Base-by-base conservation (phyloP, 30 jellyfish, hydroid and myxozoan genomes). In the Mastigias papua region DNA sequence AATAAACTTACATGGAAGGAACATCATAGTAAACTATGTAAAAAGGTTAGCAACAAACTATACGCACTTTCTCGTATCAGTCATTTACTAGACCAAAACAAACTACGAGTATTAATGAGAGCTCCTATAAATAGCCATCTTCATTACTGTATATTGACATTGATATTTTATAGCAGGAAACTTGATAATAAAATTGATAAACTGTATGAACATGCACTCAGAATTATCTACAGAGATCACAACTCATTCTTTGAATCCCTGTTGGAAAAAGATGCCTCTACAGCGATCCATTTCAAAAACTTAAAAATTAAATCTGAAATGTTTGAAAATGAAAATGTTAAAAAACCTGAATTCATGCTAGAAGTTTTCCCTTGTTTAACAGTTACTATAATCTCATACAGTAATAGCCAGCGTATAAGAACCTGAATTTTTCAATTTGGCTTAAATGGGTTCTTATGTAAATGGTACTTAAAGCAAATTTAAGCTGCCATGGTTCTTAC, bases 11-110 rank as follows among this genome's bases (percentile, higher is more conserved):
- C 63, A 16, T 75, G 75, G 21, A 58, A 86, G 57, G 62, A 76
- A 17, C 95, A 77, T 25, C 51, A 23, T 28, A 26, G 34, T 19
- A 86, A 33, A 15, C 69, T 67, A 48, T 88, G 96, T 76, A 68
- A 78, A 54, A 87, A 79, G 51, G 96, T 85, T 62, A 79, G 91
- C 50, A 81, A 78, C n/a, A 88, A 88, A 26, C 82, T 88, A n/a
- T 29, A 72, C 78, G 96, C 96, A 17, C 82, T 88, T 6, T 63
- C 95, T 20, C 67, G 95, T 30, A 30, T 86, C 34, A 54, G 90
- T 27, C 31, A 29, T 48, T 75, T 15, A 78, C 51, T 74, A 89
- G 79, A 63, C 15, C 57, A 67, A 35, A 63, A 76, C 21, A 61
- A 86, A 26, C 78, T 76, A 29, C 29, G 49, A 23, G 22, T 66